A percentile compares a stretch with the other conserved stretches of the same genome.
These are phyloP conservation scores for Thalassarche chlororhynchos DNA, from an alignment of 2,113 vertebrate genomes.

Conservation along the genomic window DNA sequence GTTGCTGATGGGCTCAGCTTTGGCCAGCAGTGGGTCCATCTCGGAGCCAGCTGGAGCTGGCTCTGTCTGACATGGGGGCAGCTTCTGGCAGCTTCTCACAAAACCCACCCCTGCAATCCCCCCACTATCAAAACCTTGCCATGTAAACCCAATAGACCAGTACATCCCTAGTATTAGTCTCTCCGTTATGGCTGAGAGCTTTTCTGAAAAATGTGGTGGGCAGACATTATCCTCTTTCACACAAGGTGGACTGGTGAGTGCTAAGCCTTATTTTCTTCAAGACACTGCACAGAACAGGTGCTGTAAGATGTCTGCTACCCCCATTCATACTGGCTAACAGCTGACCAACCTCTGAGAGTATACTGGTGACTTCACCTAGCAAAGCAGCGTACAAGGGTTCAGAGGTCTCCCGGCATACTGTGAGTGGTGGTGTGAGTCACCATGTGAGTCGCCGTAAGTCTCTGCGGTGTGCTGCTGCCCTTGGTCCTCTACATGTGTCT, in stretches of 20 bases:
- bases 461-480: not conserved
- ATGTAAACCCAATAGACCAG: not conserved
- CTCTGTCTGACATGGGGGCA: not conserved
- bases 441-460: no score
- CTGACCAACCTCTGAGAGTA: not conserved
- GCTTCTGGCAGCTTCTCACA: not conserved
- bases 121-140: not conserved
- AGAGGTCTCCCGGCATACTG: not conserved
- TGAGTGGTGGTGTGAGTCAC: accelerated
- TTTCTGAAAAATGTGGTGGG: not conserved
- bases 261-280: not conserved
- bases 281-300: not conserved
- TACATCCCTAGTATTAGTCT: not conserved
- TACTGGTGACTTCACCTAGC: not conserved
- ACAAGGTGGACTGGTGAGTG: not conserved
- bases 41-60: not conserved
- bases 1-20: not conserved
- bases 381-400: not conserved
- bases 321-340: no score
- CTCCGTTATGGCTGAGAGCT: not conserved
- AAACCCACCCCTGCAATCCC: not conserved
- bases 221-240: not conserved
- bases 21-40: not conserved
- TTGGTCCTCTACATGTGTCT: not conserved
- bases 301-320: not conserved